A percentile compares a stretch with the other conserved stretches of the same genome.
Evolutionary conservation across 2,888 invertebrate genomes (phyloP).

Genomic region (Homarus gammarus): DNA sequence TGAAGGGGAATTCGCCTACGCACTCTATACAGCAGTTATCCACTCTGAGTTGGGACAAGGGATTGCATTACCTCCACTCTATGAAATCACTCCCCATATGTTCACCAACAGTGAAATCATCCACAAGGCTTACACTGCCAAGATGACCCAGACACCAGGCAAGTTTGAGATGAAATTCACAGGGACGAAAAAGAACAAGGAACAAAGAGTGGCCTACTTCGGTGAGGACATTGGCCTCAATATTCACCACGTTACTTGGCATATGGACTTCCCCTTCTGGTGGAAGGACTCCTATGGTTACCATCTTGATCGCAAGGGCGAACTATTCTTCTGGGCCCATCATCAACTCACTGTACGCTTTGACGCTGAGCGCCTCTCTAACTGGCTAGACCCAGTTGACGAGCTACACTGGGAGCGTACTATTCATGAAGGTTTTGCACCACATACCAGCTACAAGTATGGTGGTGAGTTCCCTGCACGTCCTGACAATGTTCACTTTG

Average conservation of each 20-base stretch:
- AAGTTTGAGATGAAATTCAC: conserved; percentile 77
- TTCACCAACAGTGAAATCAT: conserved; percentile 84
- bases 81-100: conserved; percentile 85
- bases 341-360: conserved; percentile 79
- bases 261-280: conserved; percentile 71
- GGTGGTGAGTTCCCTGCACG: conserved; percentile 81
- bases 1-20: conserved; percentile 84
- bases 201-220: conserved; percentile 84
- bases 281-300: conserved; percentile 67
- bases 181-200: conserved; percentile 80
- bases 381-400: conserved; percentile 76
- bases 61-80: conserved; percentile 84
- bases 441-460: conserved; percentile 83
- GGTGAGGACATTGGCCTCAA: conserved; percentile 87
- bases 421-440: conserved; percentile 82
- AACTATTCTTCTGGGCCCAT: conserved; percentile 78
- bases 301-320: conserved; percentile 77
- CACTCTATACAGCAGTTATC: conserved; percentile 83
- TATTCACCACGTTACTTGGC: conserved; percentile 81
- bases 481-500: conserved; percentile 77
- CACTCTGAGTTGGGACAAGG: conserved; percentile 80
- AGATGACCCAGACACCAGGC: conserved; percentile 76
- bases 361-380: conserved; percentile 80
- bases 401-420: conserved; percentile 76
- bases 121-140: conserved; percentile 80